phyloP scores from a whole-genome alignment of 2,888 invertebrate genomes.

The Amorpha juglandis region DNA sequence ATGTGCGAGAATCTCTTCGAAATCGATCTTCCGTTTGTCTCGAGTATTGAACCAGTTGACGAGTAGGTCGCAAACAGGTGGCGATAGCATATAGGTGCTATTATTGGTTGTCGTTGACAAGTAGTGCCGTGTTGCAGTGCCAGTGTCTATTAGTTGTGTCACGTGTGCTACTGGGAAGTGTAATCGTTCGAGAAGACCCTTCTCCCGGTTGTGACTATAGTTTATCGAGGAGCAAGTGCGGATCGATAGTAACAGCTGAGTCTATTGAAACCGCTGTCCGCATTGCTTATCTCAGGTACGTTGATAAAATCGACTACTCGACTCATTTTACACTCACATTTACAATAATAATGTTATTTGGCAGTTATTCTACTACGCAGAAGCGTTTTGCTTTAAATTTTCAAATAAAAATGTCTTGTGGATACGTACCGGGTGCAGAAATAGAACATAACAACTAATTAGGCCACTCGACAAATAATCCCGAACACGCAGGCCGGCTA shows the following conservation, averaged over 20 bases:
- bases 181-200: slow-evolving; percentile 51
- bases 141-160: slow-evolving; percentile 52
- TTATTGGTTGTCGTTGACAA: slow-evolving; percentile 63
- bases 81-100: slow-evolving; percentile 64
- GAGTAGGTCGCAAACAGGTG: slow-evolving; percentile 62
- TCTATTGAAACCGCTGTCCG: slow-evolving; percentile 59
- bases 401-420: slow-evolving; percentile 19
- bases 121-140: slow-evolving; percentile 57
- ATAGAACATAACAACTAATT: slow-evolving; percentile 29
- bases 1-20: not conserved
- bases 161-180: slow-evolving; percentile 55
- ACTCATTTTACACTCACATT: slow-evolving; percentile 46
- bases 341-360: slow-evolving; percentile 24
- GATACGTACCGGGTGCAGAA: slow-evolving; percentile 25
- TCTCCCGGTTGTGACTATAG: slow-evolving; percentile 40
- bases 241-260: slow-evolving; percentile 78
- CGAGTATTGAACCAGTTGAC: slow-evolving; percentile 6
- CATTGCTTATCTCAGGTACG: slow-evolving; percentile 66
- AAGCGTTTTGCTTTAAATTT: slow-evolving; percentile 14
- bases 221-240: slow-evolving; percentile 48
- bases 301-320: slow-evolving; percentile 49
- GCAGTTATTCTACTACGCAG: slow-evolving; percentile 17
- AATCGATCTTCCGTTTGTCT: not conserved
- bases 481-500: slow-evolving; percentile 14
- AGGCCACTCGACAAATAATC: slow-evolving; percentile 26